phyloP scores from a whole-genome alignment of 2,113 vertebrate species.

The Notiomystis cincta region DNA sequence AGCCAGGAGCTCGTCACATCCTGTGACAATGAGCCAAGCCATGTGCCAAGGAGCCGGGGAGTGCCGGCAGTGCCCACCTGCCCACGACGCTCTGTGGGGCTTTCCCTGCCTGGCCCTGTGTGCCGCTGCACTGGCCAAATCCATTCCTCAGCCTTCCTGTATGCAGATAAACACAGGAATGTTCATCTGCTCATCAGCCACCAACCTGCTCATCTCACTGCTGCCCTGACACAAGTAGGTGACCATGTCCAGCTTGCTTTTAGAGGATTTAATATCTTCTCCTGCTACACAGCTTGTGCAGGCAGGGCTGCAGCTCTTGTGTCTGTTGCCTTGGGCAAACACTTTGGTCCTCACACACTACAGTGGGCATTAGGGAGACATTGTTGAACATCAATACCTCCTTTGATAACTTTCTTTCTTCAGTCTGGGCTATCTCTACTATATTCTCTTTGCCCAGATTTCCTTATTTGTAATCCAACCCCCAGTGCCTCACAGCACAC shows the following conservation, averaged over 20 bases:
- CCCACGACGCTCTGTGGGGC: accelerated
- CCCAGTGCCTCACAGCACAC: neutral
- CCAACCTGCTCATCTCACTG: neutral
- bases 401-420: neutral
- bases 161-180: accelerated
- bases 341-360: neutral
- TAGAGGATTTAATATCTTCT: neutral
- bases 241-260: neutral
- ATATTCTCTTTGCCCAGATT: neutral
- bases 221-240: neutral
- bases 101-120: neutral
- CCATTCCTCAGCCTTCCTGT: neutral
- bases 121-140: accelerated
- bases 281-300: neutral
- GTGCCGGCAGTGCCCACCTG: accelerated
- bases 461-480: neutral
- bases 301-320: neutral
- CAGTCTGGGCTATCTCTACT: neutral
- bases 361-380: neutral
- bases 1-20: neutral
- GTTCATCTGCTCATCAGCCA: accelerated
- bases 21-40: neutral
- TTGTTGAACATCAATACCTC: neutral
- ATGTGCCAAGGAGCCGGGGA: accelerated
- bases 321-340: neutral